Evolutionary conservation across 2,888 invertebrate genomes (phyloP).

Genomic region (Drosophila diplacantha): DNA sequence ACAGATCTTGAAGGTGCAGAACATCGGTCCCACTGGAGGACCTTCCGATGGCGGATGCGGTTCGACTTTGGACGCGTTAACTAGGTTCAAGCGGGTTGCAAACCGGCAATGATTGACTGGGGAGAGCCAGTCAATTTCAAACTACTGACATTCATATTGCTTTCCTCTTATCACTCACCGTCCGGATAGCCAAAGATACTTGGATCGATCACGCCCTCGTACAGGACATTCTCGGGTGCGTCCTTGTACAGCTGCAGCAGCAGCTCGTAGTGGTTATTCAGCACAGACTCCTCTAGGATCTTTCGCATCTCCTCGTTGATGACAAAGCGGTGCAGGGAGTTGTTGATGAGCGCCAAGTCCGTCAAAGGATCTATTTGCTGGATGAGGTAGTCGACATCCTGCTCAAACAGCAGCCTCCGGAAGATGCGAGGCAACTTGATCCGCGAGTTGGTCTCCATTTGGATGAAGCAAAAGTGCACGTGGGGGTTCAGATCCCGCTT

Average conservation of each 20-base stretch:
- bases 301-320: constrained; percentile 52
- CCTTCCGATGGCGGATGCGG: rapidly evolving
- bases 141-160: not conserved
- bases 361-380: constrained; percentile 37
- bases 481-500: constrained; percentile 51
- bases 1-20: constrained; percentile 57
- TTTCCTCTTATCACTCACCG: constrained; percentile 40
- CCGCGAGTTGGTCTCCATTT: constrained; percentile 46
- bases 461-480: constrained; percentile 30
- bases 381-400: constrained; percentile 47
- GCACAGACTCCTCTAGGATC: constrained; percentile 53
- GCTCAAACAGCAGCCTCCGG: constrained; percentile 44
- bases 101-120: constrained; percentile 56
- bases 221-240: constrained; percentile 46
- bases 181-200: constrained; percentile 67
- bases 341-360: constrained; percentile 64
- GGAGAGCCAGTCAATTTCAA: not conserved
- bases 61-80: not conserved
- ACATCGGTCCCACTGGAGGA: constrained; percentile 30
- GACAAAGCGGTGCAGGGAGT: constrained; percentile 68
- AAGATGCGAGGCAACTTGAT: constrained; percentile 50
- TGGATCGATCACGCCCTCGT: constrained; percentile 59
- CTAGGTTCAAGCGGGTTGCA: constrained; percentile 26
- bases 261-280: constrained; percentile 53
- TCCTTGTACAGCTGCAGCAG: constrained; percentile 59